Evolutionary conservation across 2,113 vertebrate genomes (phyloP), one percentile per base, ranked within the genome.

Genomic region (Oncorhynchus kisutch): DNA sequence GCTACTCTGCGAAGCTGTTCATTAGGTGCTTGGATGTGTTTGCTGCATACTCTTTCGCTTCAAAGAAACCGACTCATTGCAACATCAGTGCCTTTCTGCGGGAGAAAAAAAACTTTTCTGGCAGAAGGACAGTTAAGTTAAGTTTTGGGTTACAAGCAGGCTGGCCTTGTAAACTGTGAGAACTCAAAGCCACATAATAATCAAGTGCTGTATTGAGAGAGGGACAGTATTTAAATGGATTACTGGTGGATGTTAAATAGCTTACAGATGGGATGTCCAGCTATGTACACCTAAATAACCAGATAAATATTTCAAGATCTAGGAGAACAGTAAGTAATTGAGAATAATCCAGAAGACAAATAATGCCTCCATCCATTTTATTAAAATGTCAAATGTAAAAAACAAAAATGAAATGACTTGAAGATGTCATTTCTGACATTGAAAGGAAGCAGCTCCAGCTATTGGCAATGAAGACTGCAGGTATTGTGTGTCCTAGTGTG

Each of bases 11-110:
- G 71, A 84, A 49, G 69, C 83, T 86, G 82, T 89, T 91, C 87
- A 87, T 92, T 91, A 89, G 85, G 77, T 79, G 84, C 77, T 24
- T 20, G 65, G 49, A 73, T 75, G 76, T 86, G 77, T 89, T 83
- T 86, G 80, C 73, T 60, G 69, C 72, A 73, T 75, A 57, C 34
- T 84, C 69, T 68, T 14, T 48, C 70, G 72, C 85, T 88, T 88
- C 82, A 90, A 87, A 87, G 88, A 70, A 75, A 81, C 83, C 78
- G 81, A 83, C 78, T 86, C 84, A 72, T 84, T 65, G 74, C 75
- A 75, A 84, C 77, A 73, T 74, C 67, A 45, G 11, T 51, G 22
- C 62, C 12, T 73, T 66, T 66, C 24, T 18, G 70, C 79, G 69
- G 62, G 73, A 71, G 24, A 49, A 3, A 66, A 11, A 67, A 29